Evolutionary conservation across 2,888 invertebrate species (phyloP), one percentile per base, ranked within the genome.

Genomic region (Camptogramma bilineatum): DNA sequence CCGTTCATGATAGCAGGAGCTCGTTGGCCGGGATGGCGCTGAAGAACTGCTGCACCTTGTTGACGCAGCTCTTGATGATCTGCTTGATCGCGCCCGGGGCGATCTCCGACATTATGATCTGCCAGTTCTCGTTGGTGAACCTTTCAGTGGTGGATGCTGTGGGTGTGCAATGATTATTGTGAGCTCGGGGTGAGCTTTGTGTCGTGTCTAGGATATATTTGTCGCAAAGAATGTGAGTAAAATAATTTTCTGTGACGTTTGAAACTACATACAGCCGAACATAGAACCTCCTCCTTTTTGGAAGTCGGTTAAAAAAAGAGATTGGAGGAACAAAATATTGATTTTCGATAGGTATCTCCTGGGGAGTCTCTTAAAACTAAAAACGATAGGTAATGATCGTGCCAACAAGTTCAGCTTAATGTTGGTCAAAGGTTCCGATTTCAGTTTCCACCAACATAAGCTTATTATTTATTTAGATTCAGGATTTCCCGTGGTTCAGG

Each of bases 41-140:
- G 81, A 86, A 93, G 75, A 93, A 83, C 53, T 80, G 81, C 69
- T 85, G 77, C 54, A 90, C 90, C 60, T 86, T 86, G 1, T 83
- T 84, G 17, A 93, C 73, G 71, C 93, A 93, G 42, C 80, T 85
- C 66, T 74, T 73, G 71, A 92, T 88, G 71, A 93, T 86, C 66
- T 87, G 82, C 54, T 88, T 84, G 69, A 93, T 77, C 44, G 90
- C 91, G 0, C 90, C 86, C 1, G 92, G 90, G 0, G 93, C 93
- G 42, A 93, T 88, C 74, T 93, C 93, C 50, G 81, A 79, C 87
- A 93, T 93, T 63, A 93, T 92, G 3, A 90, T 74, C 62, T 79
- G 80, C 93, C 92, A 93, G 78, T 89, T 93, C 52, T 91, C 87
- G 75, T 93, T 93, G n/a, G 87, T 73, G 76, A 93, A 93, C 69